Base-by-base conservation (phyloP, 2,888 invertebrate species). In the Drosophila mimica region DNA sequence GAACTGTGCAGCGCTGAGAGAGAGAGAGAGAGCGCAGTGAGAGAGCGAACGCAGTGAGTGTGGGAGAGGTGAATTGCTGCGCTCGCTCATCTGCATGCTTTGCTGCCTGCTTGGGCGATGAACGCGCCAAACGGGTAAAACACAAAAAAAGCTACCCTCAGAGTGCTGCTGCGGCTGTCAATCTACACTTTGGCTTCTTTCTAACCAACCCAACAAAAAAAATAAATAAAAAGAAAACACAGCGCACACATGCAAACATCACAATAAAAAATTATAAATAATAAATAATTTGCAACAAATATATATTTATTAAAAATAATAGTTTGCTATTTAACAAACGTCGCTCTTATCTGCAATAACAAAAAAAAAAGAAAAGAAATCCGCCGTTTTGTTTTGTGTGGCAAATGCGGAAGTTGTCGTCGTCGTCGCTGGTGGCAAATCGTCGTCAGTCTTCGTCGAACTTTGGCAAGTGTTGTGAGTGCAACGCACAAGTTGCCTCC, bases 131-230 rank as follows among this genome's bases (percentile, higher is more conserved):
- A 79, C 58, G 70, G 65, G 64, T 79, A 77, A 77, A 88, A 91
- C 91, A 91, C 83, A 76, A 79, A 77, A 88, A 91, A 92, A 92
- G 92, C 91, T 92, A 91, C 92, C 92, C 92, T 89, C 91, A 83
- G 89, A 85, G 84, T 83, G 83, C 83, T 81, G 76, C 82, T 79
- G 63, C 62, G 73, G 82, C 90, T 90, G 91, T 92, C 93, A 93
- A 93, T 93, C 92, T 92, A 93, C 92, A 92, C 92, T 92, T 93
- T 93, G 93, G 93, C 93, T 92, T 93, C 93, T 91, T 92, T 91
- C 93, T 91, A 93, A 91, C 90, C 92, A 92, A 62, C 78, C 51
- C 81, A 82, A 84, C 78, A 68, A 68, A 68, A 33, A 59, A 56
- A 25, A 83, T 76, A 87, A 81, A 81, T 70, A 69, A 68, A 71